These are phyloP conservation scores for Anguilla rostrata DNA, from an alignment of 2,113 vertebrate species.

Conservation along the genomic window DNA sequence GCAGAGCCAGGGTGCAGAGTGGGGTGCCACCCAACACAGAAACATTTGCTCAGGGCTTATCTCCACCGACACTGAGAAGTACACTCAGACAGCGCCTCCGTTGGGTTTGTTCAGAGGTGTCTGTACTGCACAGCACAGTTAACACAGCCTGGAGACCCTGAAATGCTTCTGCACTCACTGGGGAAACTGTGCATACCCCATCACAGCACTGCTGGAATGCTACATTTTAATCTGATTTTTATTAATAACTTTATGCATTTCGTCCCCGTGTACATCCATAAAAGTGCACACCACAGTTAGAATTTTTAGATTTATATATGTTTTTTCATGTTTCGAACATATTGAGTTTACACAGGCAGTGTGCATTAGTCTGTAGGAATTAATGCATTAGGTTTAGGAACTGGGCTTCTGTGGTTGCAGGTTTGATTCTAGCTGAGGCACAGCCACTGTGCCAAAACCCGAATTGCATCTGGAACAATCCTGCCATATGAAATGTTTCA, in stretches of 20 bases:
- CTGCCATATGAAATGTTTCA: neutral
- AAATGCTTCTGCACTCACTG: too few relatives aligned
- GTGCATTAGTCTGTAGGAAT: neutral
- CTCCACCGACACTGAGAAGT: neutral
- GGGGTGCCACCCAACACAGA: constrained; percentile 5
- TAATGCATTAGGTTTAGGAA: too few relatives aligned
- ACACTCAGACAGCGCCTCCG: neutral
- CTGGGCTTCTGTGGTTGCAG: neutral
- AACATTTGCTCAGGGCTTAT: constrained; percentile 6
- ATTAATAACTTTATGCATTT: too few relatives aligned
- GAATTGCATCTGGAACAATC: neutral
- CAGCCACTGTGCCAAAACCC: neutral
- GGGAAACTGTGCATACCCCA: too few relatives aligned
- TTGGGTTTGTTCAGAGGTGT: neutral
- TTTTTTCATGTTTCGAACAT: too few relatives aligned
- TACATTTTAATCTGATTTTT: too few relatives aligned
- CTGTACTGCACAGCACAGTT: too few relatives aligned
- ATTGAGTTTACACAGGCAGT: neutral
- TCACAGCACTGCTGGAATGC: too few relatives aligned
- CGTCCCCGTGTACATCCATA: too few relatives aligned
- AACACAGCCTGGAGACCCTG: too few relatives aligned
- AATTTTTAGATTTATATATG: too few relatives aligned
- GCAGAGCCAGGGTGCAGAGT: constrained; percentile 11
- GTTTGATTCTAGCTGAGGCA: neutral
- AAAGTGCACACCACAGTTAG: too few relatives aligned